Base-by-base conservation (phyloP, 1,140 invertebrate genomes). In the Halictus rubicundus region DNA sequence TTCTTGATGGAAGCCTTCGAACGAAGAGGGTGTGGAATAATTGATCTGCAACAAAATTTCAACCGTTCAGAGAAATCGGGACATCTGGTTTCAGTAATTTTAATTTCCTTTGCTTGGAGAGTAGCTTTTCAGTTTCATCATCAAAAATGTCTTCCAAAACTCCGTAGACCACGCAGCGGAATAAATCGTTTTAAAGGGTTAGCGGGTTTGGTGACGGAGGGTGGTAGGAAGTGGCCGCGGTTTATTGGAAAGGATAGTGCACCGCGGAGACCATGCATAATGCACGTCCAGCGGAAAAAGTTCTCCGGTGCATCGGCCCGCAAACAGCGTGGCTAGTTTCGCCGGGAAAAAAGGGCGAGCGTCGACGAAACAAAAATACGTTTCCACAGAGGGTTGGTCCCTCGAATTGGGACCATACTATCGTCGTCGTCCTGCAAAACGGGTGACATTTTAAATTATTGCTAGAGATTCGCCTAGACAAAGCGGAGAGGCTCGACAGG, bases 151-250 rank as follows among this genome's bases (percentile, higher is more conserved):
- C 59, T 21, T 70, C 9, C 1, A 46, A 23, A 63, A 70, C 32
- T 54, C 1, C 14, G 57, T 10, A 21, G 57, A 10, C 57, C 32
- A 10, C 27, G 27, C 57, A 19, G 4, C 27, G 59, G 32, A 70
- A 64, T 71, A 78, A 70, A 78, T 78, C 59, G 76, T 23, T 21
- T 16, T 39, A 59, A 54, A 70, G 52, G n/a, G 59, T 64, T 54
- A 19, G 42, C 42, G 64, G 74, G 46, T 68, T 77, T 49, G 42
- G 61, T 9, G 14, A 16, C 61, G 61, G 1, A n/a, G 12, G 61
- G 42, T 14, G 25, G 49, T 12, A 14, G 64, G 52, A 60, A 68
- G 37, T 21, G 39, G 14, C 59, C 16, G 23, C 25, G 46, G 68
- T 71, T 70, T 52, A 57, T 68, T 42, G 76, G 60, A 42, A 78